Percentiles rank a stretch among this genome's conserved stretches.
phyloP scores from a whole-genome alignment of 2,888 invertebrate species.

The Axea sp. region DNA sequence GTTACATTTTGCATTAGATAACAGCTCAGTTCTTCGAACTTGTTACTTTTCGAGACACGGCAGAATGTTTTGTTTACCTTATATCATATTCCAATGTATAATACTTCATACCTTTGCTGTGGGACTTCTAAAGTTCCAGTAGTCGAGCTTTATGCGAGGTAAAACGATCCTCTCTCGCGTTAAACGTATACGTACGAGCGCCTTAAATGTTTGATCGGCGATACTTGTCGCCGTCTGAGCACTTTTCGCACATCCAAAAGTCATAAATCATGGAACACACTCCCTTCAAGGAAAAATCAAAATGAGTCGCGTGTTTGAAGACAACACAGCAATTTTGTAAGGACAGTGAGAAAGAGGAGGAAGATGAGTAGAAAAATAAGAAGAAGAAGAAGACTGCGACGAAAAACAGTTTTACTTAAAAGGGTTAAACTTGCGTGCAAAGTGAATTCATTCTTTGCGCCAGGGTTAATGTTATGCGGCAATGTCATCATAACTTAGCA shows the following conservation, averaged over 20 bases:
- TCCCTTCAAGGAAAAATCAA: slow-evolving; percentile 45
- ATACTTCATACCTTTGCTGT: slow-evolving; percentile 14
- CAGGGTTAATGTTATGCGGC: too few relatives aligned
- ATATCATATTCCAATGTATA: slow-evolving; percentile 31
- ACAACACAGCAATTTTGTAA: slow-evolving; percentile 15
- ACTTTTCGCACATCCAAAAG: slow-evolving; percentile 48
- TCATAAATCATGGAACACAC: slow-evolving; percentile 56
- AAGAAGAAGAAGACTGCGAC: slow-evolving; percentile 1
- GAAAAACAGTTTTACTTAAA: too few relatives aligned
- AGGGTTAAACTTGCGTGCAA: slow-evolving; percentile 17
- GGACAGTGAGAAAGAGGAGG: neutral
- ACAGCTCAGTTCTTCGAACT: neutral
- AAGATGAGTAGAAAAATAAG: neutral
- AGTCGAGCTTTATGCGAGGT: slow-evolving; percentile 42
- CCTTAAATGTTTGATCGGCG: slow-evolving; percentile 58
- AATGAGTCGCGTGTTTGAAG: slow-evolving; percentile 45
- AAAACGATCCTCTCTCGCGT: slow-evolving; percentile 39
- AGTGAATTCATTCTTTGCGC: too few relatives aligned
- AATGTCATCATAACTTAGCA: too few relatives aligned
- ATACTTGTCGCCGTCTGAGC: slow-evolving; percentile 57
- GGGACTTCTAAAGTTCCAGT: slow-evolving; percentile 36
- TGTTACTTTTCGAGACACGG: neutral
- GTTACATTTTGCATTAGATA: too few relatives aligned
- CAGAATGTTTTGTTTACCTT: slow-evolving; percentile 23
- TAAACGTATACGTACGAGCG: slow-evolving; percentile 35